Evolutionary conservation across 2,797 vertebrate species (phyloP), one percentile per base, ranked within the genome.

Genomic region (Astyanax mexicanus): DNA sequence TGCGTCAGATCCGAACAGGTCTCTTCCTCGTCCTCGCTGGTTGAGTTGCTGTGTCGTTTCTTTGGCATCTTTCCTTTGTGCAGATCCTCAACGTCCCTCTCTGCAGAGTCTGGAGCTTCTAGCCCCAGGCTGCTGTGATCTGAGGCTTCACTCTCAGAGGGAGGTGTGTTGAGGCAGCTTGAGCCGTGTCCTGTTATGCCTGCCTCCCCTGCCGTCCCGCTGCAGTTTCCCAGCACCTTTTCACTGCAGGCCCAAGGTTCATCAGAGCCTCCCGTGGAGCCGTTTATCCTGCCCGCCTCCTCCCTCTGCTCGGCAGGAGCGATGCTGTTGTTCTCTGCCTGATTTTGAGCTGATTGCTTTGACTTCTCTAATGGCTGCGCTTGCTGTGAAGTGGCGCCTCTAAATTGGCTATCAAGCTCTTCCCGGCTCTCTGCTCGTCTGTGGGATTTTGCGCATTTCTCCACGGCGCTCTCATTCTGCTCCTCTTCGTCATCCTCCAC

Each of bases 21-120:
- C 58, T 84, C 85, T 62, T 91, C 90, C 0, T 84, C 60, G 64
- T 91, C 90, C 0, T 84, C 60, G 17, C 93, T 89, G 10, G 90
- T 58, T 75, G 89, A 76, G 32, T 79, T 62, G 0, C 47, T 86
- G 67, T 78, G 90, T 42, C 85, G 86, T 85, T 93, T 93, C 83
- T 95, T 95, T 15, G 87, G 3, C 15, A 88, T 83, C 44, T 82
- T 91, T 90, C 51, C 87, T 90, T 70, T 69, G 84, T 0, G 0
- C 3, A 12, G 12, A 37, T 32, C 78, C 75, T 86, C 88, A 55
- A 79, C 60, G 38, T 84, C 79, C 1, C 76, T 83, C 72, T 74
- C 84, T 37, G 73, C 71, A 67, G 81, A 72, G 52, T 15, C 23
- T 35, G 81, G 69, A 58, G 75, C 84, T 15, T 71, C 84, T 67